A percentile compares a stretch with the other conserved stretches of the same genome.
Conservation (phyloP, 2,113 vertebrate genomes). For the Tetraodon nigroviridis region DNA sequence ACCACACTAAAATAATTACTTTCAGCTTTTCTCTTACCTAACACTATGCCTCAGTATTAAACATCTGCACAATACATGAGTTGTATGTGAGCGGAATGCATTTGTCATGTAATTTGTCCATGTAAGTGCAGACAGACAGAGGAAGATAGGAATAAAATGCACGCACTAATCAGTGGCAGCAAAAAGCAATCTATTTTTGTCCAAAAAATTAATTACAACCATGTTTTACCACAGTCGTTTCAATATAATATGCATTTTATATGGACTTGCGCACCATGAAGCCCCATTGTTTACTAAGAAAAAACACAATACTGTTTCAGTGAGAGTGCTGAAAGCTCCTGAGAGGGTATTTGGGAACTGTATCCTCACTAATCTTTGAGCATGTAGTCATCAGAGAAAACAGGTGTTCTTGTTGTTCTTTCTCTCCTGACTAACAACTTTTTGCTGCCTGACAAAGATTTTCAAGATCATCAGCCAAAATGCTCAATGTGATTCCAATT, state of each 20-base stretch:
- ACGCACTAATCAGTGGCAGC: constrained; percentile 5
- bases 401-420: constrained; percentile 58
- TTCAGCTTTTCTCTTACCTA: constrained; percentile 52
- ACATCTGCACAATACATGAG: constrained; percentile 41
- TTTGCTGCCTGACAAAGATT: constrained; percentile 41
- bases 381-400: constrained; percentile 52
- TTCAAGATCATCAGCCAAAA: constrained; percentile 48
- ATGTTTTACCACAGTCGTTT: constrained; percentile 23
- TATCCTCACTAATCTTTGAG: constrained; percentile 53
- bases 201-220: constrained; percentile 19
- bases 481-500: constrained; percentile 20
- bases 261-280: constrained; percentile 20
- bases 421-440: constrained; percentile 37
- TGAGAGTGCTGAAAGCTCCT: constrained; percentile 29
- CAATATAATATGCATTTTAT: constrained; percentile 21
- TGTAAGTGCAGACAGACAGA: constrained; percentile 37
- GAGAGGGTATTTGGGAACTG: constrained; percentile 39
- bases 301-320: constrained; percentile 31
- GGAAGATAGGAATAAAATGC: constrained; percentile 6
- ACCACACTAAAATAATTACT: constrained; percentile 56
- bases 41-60: constrained; percentile 32
- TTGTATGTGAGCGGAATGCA: constrained; percentile 30
- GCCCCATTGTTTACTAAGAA: constrained; percentile 38
- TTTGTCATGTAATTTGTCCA: constrained; percentile 44
- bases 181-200: constrained; percentile 38